Base-by-base conservation (phyloP, 1,140 invertebrate genomes). In the Anoplolepis gracilipes region DNA sequence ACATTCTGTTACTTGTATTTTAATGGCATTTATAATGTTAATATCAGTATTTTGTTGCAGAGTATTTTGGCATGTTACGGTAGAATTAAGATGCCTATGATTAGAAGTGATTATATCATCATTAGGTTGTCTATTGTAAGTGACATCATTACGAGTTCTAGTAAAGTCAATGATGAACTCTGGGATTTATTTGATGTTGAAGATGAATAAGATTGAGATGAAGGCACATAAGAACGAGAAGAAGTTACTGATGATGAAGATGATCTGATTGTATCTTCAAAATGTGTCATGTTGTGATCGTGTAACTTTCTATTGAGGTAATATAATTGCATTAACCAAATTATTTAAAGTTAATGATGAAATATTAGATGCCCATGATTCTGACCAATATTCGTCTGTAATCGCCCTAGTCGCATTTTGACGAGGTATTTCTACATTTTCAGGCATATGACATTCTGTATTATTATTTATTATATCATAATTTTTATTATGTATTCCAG, bases 71-170 rank as follows among this genome's bases (percentile, higher is more conserved):
- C 4, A 53, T 4, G 49, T 53, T 57, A 57, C 7, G 53, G 19
- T 57, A 19, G 53, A 7, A 57, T 57, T 57, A 57, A 7, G 53
- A 57, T 57, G 53, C 5, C 22, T 5, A 19, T 57, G 3, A 57
- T 57, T 57, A 57, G n/a, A 57, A 57, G 53, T 57, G n/a, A 57
- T 19, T 57, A 7, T 57, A 57, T 55, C 16, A 55, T n/a, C n/a
- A n/a, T 25, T 57, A 57, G 53, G 53, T 57, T 57, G 53, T 57
- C n/a, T 57, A 53, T 53, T 53, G 22, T 57, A 57, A 57, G 53
- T 57, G 6, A 57, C 53, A 57, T n/a, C 22, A 57, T 57, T 57
- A 57, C 22, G 53, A 33, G 33, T 33, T 2, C 33, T 33, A 57
- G 53, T 19, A n/a, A 57, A 57, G 53, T 57, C 53, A 57, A 22